These are phyloP conservation scores for Chrosomus eos DNA, from an alignment of 2,797 vertebrate genomes.

Conservation along the genomic window DNA sequence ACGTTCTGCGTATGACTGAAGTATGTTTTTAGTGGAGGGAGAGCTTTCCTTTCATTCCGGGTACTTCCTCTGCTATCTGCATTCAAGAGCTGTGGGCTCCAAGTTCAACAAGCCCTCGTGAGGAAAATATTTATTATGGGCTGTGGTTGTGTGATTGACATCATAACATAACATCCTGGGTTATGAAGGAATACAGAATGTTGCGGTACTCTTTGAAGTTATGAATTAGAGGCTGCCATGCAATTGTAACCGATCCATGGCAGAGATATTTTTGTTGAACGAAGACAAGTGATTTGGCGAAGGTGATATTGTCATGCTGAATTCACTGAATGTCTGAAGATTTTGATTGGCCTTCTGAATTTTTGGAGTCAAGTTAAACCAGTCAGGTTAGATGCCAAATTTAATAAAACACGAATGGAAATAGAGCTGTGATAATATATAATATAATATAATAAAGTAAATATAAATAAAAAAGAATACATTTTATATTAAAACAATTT, in stretches of 20 bases:
- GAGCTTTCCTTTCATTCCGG: conserved; percentile 42
- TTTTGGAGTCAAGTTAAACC: conserved; percentile 11
- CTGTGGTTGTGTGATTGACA: conserved; percentile 58
- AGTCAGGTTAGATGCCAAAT: neutral
- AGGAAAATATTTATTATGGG: conserved; percentile 58
- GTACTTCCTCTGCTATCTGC: conserved; percentile 51
- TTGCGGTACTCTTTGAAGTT: conserved; percentile 53
- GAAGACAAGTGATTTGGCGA: conserved; percentile 35
- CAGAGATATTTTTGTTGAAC: conserved; percentile 49
- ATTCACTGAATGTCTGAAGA: conserved; percentile 10
- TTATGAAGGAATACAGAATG: conserved; percentile 41
- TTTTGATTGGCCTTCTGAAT: conserved; percentile 38
- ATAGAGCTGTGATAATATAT: neutral
- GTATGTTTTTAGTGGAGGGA: conserved; percentile 45
- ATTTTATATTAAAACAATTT: neutral
- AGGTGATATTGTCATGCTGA: conserved; percentile 18
- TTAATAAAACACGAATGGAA: neutral
- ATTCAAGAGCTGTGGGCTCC: conserved; percentile 48
- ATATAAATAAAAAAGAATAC: neutral
- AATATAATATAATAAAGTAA: neutral
- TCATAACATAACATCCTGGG: conserved; percentile 58
- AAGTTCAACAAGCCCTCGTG: conserved; percentile 55
- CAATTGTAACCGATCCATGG: conserved; percentile 41
- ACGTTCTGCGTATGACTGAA: conserved; percentile 34
- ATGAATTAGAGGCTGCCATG: conserved; percentile 50